Evolutionary conservation across 2,888 invertebrate genomes (phyloP).

Genomic region (Aphodius granarius): DNA sequence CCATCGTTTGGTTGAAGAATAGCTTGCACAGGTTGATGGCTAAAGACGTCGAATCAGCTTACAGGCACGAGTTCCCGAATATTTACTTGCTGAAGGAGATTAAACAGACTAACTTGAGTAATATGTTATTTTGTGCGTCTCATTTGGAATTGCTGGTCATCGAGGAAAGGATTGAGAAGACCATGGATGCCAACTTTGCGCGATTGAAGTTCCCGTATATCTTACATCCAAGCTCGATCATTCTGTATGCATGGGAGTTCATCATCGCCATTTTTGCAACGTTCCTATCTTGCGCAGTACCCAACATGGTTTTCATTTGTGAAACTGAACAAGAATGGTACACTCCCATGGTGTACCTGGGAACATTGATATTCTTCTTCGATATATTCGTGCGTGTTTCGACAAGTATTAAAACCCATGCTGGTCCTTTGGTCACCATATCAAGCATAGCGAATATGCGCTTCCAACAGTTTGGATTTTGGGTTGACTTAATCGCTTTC

Average conservation of each 20-base stretch:
- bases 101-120: slow-evolving; percentile 23
- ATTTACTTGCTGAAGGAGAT: slow-evolving; percentile 31
- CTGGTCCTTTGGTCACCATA: slow-evolving; percentile 21
- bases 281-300: slow-evolving; percentile 14
- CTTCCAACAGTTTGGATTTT: slow-evolving; percentile 23
- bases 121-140: slow-evolving; percentile 26
- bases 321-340: slow-evolving; percentile 14
- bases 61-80: slow-evolving; percentile 31
- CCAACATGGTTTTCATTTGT: slow-evolving; percentile 15
- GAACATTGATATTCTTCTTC: slow-evolving; percentile 17
- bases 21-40: slow-evolving; percentile 32
- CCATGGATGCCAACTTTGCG: slow-evolving; percentile 31
- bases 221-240: slow-evolving; percentile 27
- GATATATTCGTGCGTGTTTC: slow-evolving; percentile 29
- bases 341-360: neutral
- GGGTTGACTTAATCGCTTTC: slow-evolving; percentile 27
- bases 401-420: slow-evolving; percentile 25
- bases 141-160: slow-evolving; percentile 33
- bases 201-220: slow-evolving; percentile 31
- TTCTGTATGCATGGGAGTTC: slow-evolving; percentile 29
- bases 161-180: slow-evolving; percentile 29
- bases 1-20: slow-evolving; percentile 32
- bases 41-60: slow-evolving; percentile 23
- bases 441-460: slow-evolving; percentile 24
- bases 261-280: slow-evolving; percentile 24